Evolutionary conservation across 2,888 invertebrate genomes (phyloP), one percentile per base, ranked within the genome.

Genomic region (Drosophila anomalata): DNA sequence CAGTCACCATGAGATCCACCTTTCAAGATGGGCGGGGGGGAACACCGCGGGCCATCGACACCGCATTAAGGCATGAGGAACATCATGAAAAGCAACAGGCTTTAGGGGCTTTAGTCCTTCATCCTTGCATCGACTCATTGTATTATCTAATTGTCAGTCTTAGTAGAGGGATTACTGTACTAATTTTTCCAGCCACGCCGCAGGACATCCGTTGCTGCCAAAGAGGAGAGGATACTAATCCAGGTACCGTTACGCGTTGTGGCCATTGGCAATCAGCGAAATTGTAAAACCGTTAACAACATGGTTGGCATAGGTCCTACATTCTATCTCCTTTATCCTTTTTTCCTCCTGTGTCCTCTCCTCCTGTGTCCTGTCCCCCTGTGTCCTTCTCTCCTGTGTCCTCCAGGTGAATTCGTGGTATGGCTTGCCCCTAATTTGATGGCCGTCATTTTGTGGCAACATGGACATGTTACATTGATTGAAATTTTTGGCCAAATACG

Each of bases 111-210:
- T 31, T 76, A 58, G 44, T 14, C 61, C 61, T 77, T 86, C 80
- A 82, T 78, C 82, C 44, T 84, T 33, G 42, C 39, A 39, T 12
- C 14, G 20, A 11, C 41, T 11, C 17, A 62, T 65, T 69, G 87
- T 79, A 82, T 82, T 87, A 82, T 87, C 87, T 82, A 82, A 82
- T 82, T 82, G 87, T 82, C 81, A 75, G 82, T 81, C 87, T 87
- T 82, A 87, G 74, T 41, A 69, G 71, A 67, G 77, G 78, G 82
- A 87, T 87, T 82, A 82, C 85, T 87, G 87, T 81, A 82, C 82
- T 87, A 80, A 82, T 82, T 82, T 82, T 81, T 68, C 29, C 29
- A 29, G 12, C 11, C 31, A 8, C 36, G n/a, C 36, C 36, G 12
- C 36, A 36, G 36, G 36, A 36, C 36, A 36, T 36, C 29, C 29